Evolutionary conservation across 2,888 invertebrate species (phyloP).

Genomic region (Lasioglossum oenotherae): DNA sequence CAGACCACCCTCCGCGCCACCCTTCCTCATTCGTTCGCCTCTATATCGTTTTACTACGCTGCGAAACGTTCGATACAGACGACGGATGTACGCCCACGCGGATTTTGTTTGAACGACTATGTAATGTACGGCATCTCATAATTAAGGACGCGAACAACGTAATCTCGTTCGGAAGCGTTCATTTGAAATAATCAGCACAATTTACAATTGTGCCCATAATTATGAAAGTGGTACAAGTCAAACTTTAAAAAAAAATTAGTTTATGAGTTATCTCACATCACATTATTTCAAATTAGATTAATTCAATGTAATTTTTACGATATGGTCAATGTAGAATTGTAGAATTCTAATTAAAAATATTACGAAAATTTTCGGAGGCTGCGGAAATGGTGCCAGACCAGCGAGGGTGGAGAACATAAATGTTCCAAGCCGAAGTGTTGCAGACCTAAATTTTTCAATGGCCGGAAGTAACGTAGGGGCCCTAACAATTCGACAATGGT

Average conservation of each 20-base stretch:
- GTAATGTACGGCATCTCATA: neutral
- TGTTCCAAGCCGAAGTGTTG: neutral
- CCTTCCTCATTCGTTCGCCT: slow-evolving; percentile 41
- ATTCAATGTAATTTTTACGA: too few species aligned
- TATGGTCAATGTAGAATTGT: too few species aligned
- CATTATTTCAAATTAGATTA: too few species aligned
- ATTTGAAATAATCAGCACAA: neutral
- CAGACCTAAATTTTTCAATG: neutral
- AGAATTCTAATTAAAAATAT: too few species aligned
- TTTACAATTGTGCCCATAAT: neutral
- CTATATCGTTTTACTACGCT: slow-evolving; percentile 61
- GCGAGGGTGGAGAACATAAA: neutral
- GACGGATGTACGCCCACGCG: neutral
- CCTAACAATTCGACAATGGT: neutral
- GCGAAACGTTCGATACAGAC: slow-evolving; percentile 62
- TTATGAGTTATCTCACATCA: too few species aligned
- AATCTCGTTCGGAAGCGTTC: neutral
- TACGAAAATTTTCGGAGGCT: neutral
- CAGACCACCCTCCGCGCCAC: slow-evolving; percentile 51
- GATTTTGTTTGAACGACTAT: slow-evolving; percentile 35
- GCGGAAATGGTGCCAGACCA: neutral
- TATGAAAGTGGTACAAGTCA: too few species aligned
- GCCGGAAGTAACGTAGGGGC: neutral
- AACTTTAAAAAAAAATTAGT: too few species aligned
- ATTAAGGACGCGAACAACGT: neutral